Evolutionary conservation across 2,888 invertebrate species (phyloP).

Genomic region (Ligdia adustata): DNA sequence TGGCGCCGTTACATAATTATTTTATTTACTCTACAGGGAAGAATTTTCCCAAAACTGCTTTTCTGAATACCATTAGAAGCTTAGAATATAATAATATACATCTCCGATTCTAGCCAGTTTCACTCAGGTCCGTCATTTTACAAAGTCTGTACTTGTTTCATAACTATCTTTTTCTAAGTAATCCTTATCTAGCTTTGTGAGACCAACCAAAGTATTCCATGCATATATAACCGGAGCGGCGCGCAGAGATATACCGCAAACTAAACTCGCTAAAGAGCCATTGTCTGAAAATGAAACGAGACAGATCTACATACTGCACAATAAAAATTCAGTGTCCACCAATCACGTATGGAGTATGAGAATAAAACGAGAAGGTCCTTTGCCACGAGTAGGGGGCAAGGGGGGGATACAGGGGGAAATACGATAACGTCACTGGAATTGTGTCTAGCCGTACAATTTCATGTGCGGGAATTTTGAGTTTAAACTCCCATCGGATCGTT

Average conservation of each 20-base stretch:
- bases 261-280: conserved; percentile 32
- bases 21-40: too few species aligned
- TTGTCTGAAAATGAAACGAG: conserved; percentile 29
- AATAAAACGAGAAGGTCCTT: conserved; percentile 52
- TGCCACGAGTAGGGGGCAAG: conserved; percentile 44
- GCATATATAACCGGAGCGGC: conserved; percentile 28
- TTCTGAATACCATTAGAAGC: too few species aligned
- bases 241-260: conserved; percentile 31
- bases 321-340: conserved; percentile 51
- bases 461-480: conserved; percentile 47
- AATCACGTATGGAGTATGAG: conserved; percentile 51
- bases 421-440: conserved; percentile 53
- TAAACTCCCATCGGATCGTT: conserved; percentile 42
- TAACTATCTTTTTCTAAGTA: background rate
- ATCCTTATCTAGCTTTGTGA: conserved; percentile 1
- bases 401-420: conserved; percentile 39
- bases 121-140: too few species aligned
- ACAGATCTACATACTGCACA: conserved; percentile 33
- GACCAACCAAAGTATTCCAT: conserved; percentile 4
- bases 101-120: too few species aligned
- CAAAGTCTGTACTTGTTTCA: too few species aligned
- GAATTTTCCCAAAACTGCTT: too few species aligned
- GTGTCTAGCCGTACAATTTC: conserved; percentile 49
- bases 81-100: too few species aligned
- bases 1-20: too few species aligned